Evolutionary conservation across 1,140 invertebrate genomes (phyloP), one percentile per base, ranked within the genome.

Genomic region (Drosophila pandora): DNA sequence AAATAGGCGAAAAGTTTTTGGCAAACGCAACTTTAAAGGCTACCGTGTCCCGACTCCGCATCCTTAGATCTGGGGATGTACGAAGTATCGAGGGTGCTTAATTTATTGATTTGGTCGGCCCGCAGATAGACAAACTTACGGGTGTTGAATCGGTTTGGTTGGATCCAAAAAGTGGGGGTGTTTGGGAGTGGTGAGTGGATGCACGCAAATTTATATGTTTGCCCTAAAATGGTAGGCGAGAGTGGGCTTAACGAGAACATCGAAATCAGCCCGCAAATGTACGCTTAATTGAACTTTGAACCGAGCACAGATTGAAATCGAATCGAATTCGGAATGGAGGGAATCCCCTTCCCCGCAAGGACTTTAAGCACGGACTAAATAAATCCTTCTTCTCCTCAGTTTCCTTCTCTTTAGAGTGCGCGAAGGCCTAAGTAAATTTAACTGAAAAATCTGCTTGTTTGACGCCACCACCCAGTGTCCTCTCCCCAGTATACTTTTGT

Each of bases 261-360:
- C 47, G 25, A 56, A 79, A 62, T 68, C 63, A 55, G 58, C 45
- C 73, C 56, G 59, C 60, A 76, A 79, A 65, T 75, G 79, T 64
- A 57, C 63, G 76, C 75, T 72, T 82, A 87, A 87, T 87, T 88
- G 83, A 88, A 79, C 83, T 87, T 79, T 87, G 82, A 88, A 87
- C 77, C 76, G 61, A 37, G 49, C 53, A 12, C 23, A 48, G 58
- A 61, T 67, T 39, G 54, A 71, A 76, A 72, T 75, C 56, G 55
- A 47, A 57, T 54, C 54, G 62, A 55, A 78, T 72, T 50, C 39
- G 25, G 34, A 81, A 6, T 55, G 59, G 54, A 43, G 13, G 41
- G 13, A 3, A 3, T 13, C 58, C 57, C 53, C 47, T 28, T 58
- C 57, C 52, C 41, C 21, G 25, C 57, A 21, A 60, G 62, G 57